phyloP scores from a whole-genome alignment of 2,888 invertebrate genomes.

The Leptogaster cylindrica region DNA sequence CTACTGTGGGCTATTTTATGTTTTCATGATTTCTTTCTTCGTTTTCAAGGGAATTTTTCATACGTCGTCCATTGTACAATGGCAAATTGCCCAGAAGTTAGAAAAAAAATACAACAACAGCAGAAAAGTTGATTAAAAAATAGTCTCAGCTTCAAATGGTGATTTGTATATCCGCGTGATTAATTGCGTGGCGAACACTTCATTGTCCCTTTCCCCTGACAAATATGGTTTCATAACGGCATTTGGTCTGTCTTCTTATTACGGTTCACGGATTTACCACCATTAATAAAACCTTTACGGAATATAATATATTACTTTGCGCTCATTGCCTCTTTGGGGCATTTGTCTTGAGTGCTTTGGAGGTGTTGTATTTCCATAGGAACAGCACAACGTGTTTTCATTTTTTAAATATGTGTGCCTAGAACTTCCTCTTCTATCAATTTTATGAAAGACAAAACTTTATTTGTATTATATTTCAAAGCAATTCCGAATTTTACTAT shows the following conservation, averaged over 20 bases:
- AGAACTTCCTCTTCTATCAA: too few species aligned
- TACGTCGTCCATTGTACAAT: conserved; percentile 21
- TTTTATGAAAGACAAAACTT: too few species aligned
- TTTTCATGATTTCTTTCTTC: conserved; percentile 43
- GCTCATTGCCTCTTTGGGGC: background rate
- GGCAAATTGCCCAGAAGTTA: conserved; percentile 23
- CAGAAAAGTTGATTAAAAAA: conserved; percentile 32
- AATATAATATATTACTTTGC: background rate
- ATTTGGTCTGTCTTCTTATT: too few species aligned
- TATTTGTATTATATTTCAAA: too few species aligned
- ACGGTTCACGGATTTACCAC: conserved; percentile 2
- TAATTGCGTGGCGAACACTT: conserved; percentile 36
- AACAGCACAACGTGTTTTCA: too few species aligned
- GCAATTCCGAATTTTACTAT: too few species aligned
- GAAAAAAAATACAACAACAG: background rate
- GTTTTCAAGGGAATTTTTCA: conserved; percentile 36
- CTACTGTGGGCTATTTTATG: conserved; percentile 35
- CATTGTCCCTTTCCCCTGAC: conserved; percentile 26
- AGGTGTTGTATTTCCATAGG: too few species aligned
- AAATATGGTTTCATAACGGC: conserved; percentile 35
- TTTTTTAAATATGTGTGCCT: too few species aligned
- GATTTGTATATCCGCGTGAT: conserved; percentile 31
- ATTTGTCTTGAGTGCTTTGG: too few species aligned
- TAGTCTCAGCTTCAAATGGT: conserved; percentile 20
- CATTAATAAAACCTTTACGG: conserved; percentile 31